A percentile compares a stretch with the other conserved stretches of the same genome.
phyloP scores from a whole-genome alignment of 2,113 vertebrate species.

The Muntiacus reevesi region DNA sequence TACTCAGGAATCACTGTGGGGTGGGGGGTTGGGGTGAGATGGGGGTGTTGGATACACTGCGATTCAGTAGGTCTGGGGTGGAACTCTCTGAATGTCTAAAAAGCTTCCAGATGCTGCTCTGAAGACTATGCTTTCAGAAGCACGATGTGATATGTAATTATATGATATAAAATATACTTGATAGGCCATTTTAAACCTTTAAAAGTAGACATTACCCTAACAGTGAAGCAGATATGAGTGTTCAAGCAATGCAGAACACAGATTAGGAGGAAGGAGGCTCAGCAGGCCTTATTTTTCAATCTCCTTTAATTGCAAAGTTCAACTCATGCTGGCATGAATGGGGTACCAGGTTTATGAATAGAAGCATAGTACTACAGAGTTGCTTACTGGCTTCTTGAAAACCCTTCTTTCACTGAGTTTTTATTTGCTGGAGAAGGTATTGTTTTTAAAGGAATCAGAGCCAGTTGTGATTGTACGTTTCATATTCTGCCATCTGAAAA shows the following conservation, averaged over 20 bases:
- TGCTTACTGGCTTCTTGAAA: slow-evolving; percentile 62
- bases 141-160: not conserved
- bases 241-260: slow-evolving; percentile 37
- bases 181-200: slow-evolving; percentile 50
- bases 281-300: not conserved
- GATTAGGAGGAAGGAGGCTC: not conserved
- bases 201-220: slow-evolving; percentile 14
- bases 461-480: slow-evolving; percentile 27
- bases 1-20: not conserved
- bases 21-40: not conserved
- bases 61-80: not conserved
- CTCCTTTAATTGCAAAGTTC: slow-evolving; percentile 42
- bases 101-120: not conserved
- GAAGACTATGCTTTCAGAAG: not conserved
- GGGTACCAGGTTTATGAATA: slow-evolving; percentile 54
- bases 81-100: not conserved
- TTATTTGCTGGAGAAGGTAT: slow-evolving; percentile 65
- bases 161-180: slow-evolving; percentile 9
- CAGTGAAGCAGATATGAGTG: not conserved
- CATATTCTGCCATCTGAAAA: slow-evolving; percentile 69
- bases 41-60: not conserved
- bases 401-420: slow-evolving; percentile 54
- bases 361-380: slow-evolving; percentile 36
- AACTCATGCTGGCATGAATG: not conserved
- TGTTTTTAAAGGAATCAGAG: slow-evolving; percentile 69